Evolutionary conservation across 2,113 vertebrate species (phyloP).

Genomic region (Rhegmatorhina hoffmannsi): DNA sequence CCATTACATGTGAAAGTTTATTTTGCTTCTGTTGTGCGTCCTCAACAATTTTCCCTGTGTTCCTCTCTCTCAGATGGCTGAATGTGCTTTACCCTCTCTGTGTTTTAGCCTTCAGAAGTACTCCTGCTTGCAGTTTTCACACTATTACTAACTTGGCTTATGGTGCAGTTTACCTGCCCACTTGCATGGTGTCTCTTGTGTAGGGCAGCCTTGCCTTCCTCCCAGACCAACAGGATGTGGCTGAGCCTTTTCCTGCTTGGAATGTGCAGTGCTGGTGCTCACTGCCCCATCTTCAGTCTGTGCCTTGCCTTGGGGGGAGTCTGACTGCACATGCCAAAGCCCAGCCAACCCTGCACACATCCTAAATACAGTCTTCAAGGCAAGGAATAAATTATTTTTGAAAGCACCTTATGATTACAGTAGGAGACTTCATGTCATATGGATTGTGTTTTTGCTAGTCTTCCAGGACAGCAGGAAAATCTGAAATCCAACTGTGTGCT

Average conservation of each 20-base stretch:
- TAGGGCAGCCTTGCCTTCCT: background rate
- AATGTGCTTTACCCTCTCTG: background rate
- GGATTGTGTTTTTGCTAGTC: background rate
- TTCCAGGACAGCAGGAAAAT: slow-evolving; percentile 35
- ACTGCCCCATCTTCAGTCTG: background rate
- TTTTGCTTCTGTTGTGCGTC: slow-evolving; percentile 56
- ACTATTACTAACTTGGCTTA: background rate
- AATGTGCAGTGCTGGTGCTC: background rate
- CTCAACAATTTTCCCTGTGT: slow-evolving; percentile 35
- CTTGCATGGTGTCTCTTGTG: background rate
- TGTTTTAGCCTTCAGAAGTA: slow-evolving; percentile 50
- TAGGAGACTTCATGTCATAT: background rate
- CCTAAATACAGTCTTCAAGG: background rate
- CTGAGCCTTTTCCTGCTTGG: background rate
- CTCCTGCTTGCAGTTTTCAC: slow-evolving; percentile 50
- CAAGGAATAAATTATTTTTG: background rate
- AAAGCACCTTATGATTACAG: background rate
- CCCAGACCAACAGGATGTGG: background rate
- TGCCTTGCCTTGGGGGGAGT: background rate
- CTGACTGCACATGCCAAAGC: background rate
- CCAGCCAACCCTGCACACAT: background rate
- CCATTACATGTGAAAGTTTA: slow-evolving; percentile 86
- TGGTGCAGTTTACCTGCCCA: background rate
- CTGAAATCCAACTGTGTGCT: slow-evolving; percentile 41
- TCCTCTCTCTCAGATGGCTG: slow-evolving; percentile 42